Base-by-base conservation (phyloP, 2,888 invertebrate species). In the Eupithecia subfuscata region DNA sequence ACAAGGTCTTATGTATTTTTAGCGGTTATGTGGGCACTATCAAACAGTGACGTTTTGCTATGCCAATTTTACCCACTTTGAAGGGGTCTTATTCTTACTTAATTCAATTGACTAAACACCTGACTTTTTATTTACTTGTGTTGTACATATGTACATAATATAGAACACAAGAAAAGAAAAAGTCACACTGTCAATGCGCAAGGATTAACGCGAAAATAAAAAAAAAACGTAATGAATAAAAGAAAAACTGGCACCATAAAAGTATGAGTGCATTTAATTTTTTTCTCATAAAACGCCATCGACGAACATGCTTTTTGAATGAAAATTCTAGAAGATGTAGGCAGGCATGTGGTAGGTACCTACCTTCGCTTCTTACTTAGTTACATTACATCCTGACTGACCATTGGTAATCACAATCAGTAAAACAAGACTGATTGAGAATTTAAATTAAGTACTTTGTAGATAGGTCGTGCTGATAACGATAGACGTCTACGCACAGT, bases 401-500 rank as follows among this genome's bases (percentile, higher is more conserved):
- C 34, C 64, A 64, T 34, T 30, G 34, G 30, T 64, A 64, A 34
- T 30, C 7, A 14, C 6, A 16, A 48, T 48, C 45, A 48, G 48
- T 34, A 68, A 45, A 68, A 68, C 68, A 67, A 67, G 67, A 78
- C 77, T 67, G 73, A 78, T 75, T 76, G 73, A 75, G 80, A 81
- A 82, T 81, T 79, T 79, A 73, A 82, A 82, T 81, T 77, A n/a
- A n/a, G n/a, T n/a, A 79, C 74, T 70, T 73, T 75, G 75, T 79
- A 74, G 80, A 82, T 82, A 74, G 76, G 40, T 75, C 72, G 76
- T 68, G 73, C 74, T 78, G 82, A 82, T 82, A 82, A 78, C 67
- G 76, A 73, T 75, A 60, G 40, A 74, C 76, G 75, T 79, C 73
- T 78, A 84, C 83, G 81, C 84, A 83, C 45, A 82, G 77, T 82